Evolutionary conservation across 1,140 invertebrate genomes (phyloP), one percentile per base, ranked within the genome.

Genomic region (Platyura marginata): DNA sequence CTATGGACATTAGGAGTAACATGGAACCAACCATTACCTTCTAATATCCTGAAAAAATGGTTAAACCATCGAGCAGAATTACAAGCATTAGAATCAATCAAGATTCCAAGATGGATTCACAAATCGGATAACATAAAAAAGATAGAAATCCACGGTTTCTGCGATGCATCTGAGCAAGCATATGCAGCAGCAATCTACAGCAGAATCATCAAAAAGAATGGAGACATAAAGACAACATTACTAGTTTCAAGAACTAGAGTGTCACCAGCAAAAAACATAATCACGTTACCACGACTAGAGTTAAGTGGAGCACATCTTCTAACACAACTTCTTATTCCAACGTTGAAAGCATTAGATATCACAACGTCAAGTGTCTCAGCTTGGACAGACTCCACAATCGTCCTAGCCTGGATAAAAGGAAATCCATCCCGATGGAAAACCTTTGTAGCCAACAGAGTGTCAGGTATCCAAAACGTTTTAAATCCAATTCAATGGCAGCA

Each of bases 281-380:
- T 48, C 2, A 57, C 61, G n/a, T 52, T 72, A 20, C 67, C 70
- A 6, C 40, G 63, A 45, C 48, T 70, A 18, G 69, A 71, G 50
- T 47, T 71, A 15, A 55, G 49, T 41, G 65, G 54, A 8, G 65
- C 66, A 6, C 35, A 56, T 2, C 38, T 68, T 13, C 43, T 66
- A 6, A 50, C 57, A 3, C 50, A 53, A 8, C 39, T 65, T 32
- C 21, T 60, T 16, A 20, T 49, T 18, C 47, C 55, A 34, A 46
- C 61, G 0, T 45, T 9, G 34, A 2, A 43, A 11, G 44, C 47
- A 11, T 42, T 55, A 15, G 45, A 40, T 32, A 45, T 49, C 19
- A 9, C 8, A 3, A 5, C 10, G 13, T 8, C 8, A 5, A 39
- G 53, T 5, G 45, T 55, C 2, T 50, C 47, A 37, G 61, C 56